Evolutionary conservation across 1,140 invertebrate genomes (phyloP).

Genomic region (Drosophila pallidifrons): DNA sequence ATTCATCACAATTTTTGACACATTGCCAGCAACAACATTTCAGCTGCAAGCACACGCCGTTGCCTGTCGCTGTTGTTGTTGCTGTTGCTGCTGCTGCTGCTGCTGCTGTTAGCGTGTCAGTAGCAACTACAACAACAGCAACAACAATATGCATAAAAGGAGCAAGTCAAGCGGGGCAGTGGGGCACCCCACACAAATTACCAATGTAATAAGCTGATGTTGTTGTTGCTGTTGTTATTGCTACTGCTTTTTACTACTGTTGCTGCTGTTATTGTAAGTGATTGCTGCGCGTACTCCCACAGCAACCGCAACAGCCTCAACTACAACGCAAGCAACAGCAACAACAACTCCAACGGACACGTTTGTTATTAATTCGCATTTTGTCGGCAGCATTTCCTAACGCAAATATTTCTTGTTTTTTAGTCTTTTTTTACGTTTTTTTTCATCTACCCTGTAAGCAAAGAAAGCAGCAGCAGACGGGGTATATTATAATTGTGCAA

Average conservation of each 20-base stretch:
- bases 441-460: conserved; percentile 15
- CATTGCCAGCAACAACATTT: conserved; percentile 40
- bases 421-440: conserved; percentile 14
- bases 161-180: conserved; percentile 55
- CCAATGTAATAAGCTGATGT: conserved; percentile 63
- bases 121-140: conserved; percentile 22
- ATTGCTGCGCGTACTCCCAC: conserved; percentile 48
- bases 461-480: no score
- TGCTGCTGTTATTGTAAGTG: conserved; percentile 26
- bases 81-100: background rate
- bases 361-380: conserved; percentile 70
- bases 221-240: conserved; percentile 34
- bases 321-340: conserved; percentile 5
- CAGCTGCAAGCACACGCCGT: conserved; percentile 3
- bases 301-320: conserved; percentile 4
- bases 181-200: conserved; percentile 58
- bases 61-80: conserved; percentile 33
- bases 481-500: background rate
- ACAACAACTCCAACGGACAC: conserved; percentile 29
- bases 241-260: conserved; percentile 8
- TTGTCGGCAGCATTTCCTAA: conserved; percentile 67
- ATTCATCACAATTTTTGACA: conserved; percentile 49
- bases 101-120: conserved; percentile 21
- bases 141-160: conserved; percentile 14
- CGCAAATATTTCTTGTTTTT: conserved; percentile 59